phyloP scores from a whole-genome alignment of 2,797 vertebrate species.

The Tachyglossus aculeatus region DNA sequence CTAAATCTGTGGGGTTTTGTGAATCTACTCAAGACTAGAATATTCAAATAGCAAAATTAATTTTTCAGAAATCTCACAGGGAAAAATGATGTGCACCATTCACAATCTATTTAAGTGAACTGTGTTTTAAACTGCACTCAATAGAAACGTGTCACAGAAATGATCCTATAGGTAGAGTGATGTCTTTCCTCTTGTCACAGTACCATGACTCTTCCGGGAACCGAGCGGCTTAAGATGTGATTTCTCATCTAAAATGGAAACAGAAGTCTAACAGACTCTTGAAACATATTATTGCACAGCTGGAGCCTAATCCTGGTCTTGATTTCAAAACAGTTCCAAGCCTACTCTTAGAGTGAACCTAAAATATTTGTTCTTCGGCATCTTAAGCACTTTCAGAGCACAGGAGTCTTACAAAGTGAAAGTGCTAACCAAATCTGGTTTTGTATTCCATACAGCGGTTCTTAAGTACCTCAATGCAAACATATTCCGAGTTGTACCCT shows the following conservation, averaged over 20 bases:
- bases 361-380: not conserved
- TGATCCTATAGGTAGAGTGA: no score
- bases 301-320: not conserved
- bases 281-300: not conserved
- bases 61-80: no score
- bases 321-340: not conserved
- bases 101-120: no score
- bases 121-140: no score
- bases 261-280: not conserved
- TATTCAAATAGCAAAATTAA: no score
- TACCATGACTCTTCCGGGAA: no score
- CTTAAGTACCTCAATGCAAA: not conserved
- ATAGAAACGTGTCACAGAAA: no score
- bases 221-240: no score
- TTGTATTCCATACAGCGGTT: not conserved
- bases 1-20: no score
- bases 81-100: no score
- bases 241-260: not conserved
- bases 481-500: not conserved
- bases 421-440: not conserved
- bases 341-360: not conserved
- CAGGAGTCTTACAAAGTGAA: not conserved
- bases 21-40: no score
- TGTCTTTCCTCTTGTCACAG: no score
- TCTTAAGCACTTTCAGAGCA: not conserved